A percentile compares a stretch with the other conserved stretches of the same genome.
These are phyloP conservation scores for Lophotriccus pileatus DNA, from an alignment of 2,797 vertebrate genomes.

Conservation along the genomic window DNA sequence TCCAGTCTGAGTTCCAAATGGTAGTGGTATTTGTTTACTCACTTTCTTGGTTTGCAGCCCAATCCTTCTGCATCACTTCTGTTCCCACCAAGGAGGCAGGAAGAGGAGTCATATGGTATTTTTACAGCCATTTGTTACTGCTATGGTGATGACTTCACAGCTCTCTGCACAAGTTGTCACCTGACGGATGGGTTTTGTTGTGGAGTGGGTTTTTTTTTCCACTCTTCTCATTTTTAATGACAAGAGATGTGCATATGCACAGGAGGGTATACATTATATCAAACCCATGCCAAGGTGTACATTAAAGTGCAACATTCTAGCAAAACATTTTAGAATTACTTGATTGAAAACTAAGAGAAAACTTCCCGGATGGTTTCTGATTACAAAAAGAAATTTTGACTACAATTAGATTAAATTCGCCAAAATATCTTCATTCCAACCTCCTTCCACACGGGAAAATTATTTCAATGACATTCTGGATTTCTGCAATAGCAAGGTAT, in stretches of 20 bases:
- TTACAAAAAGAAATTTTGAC: not conserved
- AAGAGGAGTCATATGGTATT: slow-evolving; percentile 69
- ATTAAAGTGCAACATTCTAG: not conserved
- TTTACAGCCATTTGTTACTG: slow-evolving; percentile 72
- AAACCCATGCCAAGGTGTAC: not conserved
- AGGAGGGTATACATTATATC: not conserved
- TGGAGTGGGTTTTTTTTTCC: not conserved
- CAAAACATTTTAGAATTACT: not conserved
- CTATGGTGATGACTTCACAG: slow-evolving; percentile 54
- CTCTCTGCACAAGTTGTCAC: slow-evolving; percentile 58
- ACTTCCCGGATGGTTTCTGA: not conserved
- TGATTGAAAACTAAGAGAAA: not conserved
- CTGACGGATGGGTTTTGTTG: slow-evolving; percentile 16
- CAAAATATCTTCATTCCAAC: not conserved
- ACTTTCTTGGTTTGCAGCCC: slow-evolving; percentile 74
- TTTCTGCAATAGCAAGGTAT: not conserved
- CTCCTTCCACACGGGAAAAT: not conserved
- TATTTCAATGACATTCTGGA: not conserved
- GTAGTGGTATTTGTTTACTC: slow-evolving; percentile 69
- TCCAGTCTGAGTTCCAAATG: slow-evolving; percentile 62
- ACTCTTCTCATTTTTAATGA: not conserved
- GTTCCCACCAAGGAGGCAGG: slow-evolving; percentile 59
- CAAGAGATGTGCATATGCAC: not conserved
- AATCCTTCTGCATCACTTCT: slow-evolving; percentile 65
- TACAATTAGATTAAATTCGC: not conserved